Percentiles rank a stretch among this genome's conserved stretches.
These are phyloP conservation scores for Lasioglossum baleicum DNA, from an alignment of 1,140 invertebrate genomes.

Conservation along the genomic window DNA sequence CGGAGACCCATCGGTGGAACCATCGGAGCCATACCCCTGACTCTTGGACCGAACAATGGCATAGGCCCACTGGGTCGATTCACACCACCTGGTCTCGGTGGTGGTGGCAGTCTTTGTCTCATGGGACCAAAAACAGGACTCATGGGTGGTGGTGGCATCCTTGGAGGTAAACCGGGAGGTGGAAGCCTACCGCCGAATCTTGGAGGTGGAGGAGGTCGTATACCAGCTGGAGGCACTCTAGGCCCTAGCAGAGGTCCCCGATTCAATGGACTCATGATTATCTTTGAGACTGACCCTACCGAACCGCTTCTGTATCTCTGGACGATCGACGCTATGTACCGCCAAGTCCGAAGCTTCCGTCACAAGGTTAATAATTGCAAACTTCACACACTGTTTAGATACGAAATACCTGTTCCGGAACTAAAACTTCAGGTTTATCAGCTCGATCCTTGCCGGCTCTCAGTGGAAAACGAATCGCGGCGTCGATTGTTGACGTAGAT, in stretches of 20 bases:
- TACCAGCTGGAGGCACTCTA: constrained; percentile 59
- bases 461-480: neutral
- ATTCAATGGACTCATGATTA: constrained; percentile 70
- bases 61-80: constrained; percentile 54
- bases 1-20: constrained; percentile 64
- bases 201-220: constrained; percentile 65
- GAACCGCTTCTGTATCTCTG: neutral
- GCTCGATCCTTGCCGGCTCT: neutral
- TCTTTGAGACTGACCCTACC: neutral
- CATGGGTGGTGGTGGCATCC: constrained; percentile 62
- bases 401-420: neutral
- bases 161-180: constrained; percentile 62
- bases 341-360: neutral
- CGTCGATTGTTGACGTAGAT: neutral
- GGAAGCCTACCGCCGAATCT: constrained; percentile 67
- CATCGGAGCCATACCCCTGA: constrained; percentile 60
- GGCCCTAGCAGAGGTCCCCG: constrained; percentile 66
- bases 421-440: neutral
- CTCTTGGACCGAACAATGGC: constrained; percentile 66
- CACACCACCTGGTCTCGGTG: constrained; percentile 59
- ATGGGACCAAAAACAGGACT: constrained; percentile 62
- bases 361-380: constrained; percentile 17
- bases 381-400: constrained; percentile 20
- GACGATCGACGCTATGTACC: neutral
- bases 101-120: constrained; percentile 62